A percentile compares a stretch with the other conserved stretches of the same genome.
Conservation (phyloP, 2,797 vertebrate genomes). For the Amniataba percoides region DNA sequence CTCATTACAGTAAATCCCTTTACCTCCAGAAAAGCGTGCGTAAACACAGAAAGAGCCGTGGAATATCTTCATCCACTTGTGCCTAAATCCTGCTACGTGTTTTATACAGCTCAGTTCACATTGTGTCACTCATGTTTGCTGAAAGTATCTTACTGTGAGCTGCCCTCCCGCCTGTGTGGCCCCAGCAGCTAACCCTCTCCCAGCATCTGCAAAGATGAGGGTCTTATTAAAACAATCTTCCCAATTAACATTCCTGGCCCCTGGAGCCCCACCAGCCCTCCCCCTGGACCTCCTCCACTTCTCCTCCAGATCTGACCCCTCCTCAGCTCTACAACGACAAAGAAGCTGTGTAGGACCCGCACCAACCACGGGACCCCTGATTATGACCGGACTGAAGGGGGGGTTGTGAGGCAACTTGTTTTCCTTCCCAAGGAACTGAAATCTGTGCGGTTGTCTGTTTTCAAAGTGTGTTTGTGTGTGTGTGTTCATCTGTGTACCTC, state of each 20-base stretch:
- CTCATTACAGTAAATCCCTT: conserved; percentile 75
- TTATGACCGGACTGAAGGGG: conserved; percentile 27
- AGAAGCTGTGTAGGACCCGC: conserved; percentile 69
- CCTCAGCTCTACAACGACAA: conserved; percentile 66
- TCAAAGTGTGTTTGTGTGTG: conserved; percentile 35
- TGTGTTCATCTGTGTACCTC: conserved; percentile 22
- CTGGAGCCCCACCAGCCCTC: conserved; percentile 62
- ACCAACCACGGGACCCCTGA: conserved; percentile 49
- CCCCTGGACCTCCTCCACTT: conserved; percentile 35
- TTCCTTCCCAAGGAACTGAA: conserved; percentile 52
- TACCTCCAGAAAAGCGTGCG: conserved; percentile 53
- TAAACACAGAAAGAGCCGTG: conserved; percentile 50
- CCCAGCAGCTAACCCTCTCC: conserved; percentile 63
- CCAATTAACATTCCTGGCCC: conserved; percentile 86
- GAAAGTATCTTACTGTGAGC: conserved; percentile 71
- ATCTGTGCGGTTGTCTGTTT: conserved; percentile 40
- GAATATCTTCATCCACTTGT: conserved; percentile 64
- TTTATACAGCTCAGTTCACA: conserved; percentile 57
- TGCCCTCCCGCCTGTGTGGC: conserved; percentile 72
- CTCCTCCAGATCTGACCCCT: conserved; percentile 60
- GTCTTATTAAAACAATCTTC: conserved; percentile 87
- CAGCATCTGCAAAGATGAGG: conserved; percentile 81
- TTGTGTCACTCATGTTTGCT: conserved; percentile 70
- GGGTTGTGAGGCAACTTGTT: conserved; percentile 62
- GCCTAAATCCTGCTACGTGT: conserved; percentile 54